Evolutionary conservation across 1,140 invertebrate species (phyloP), one percentile per base, ranked within the genome.

Genomic region (Thaumetopoea pityocampa): DNA sequence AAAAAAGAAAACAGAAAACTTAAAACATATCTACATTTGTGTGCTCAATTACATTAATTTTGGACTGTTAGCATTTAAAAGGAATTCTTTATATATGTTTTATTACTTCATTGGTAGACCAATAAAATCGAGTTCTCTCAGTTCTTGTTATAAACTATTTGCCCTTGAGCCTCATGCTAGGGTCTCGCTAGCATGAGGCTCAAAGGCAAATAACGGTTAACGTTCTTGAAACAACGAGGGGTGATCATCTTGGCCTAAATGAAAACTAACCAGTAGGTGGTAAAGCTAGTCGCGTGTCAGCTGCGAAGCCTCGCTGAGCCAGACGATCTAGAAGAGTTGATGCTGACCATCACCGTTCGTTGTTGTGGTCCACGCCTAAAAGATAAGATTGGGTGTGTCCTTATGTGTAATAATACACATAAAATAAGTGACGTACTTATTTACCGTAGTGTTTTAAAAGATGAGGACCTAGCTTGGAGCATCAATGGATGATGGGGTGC

Each of bases 311-410:
- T 5, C 79, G 72, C 47, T 80, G 73, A 5, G 79, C 73, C 5
- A 83, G 58, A 3, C 76, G 51, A 20, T 80, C 76, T 17, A 83
- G 63, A 17, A 83, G 67, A n/a, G 74, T 69, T 17, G 56, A 63
- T 9, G 79, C 79, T 35, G 79, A 83, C 79, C 79, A 83, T 83
- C 76, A 80, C 67, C 79, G 52, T 40, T 74, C 72, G 27, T 49
- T 60, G 19, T 70, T 62, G 4, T 55, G 27, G 3, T 74, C 73
- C 6, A 46, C 45, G 3, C 54, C 73, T 81, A 45, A 1, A 14
- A 28, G 8, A 30, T 19, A 12, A 16, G 2, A 12, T 23, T 24
- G 7, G 15, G n/a, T n/a, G n/a, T n/a, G n/a, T n/a, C n/a, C n/a
- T n/a, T n/a, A n/a, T n/a, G n/a, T 9, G 5, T 24, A 34, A 3